Conservation (phyloP, 1,140 invertebrate species). For the Drosophila lacteicornis region DNA sequence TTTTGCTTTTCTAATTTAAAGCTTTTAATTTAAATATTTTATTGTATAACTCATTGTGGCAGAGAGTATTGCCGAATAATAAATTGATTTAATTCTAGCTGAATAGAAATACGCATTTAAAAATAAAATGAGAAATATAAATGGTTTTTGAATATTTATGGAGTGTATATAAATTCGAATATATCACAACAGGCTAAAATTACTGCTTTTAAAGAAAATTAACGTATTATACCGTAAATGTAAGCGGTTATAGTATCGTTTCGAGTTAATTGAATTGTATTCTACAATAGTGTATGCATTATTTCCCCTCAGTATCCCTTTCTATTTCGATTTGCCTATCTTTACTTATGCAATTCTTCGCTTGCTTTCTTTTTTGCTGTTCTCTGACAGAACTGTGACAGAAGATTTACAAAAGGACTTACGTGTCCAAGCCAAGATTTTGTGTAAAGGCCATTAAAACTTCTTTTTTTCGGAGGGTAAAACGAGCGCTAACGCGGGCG, state of each 20-base stretch:
- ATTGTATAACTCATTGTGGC: conserved; percentile 9
- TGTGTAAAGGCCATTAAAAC: conserved; percentile 41
- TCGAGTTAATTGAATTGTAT: too few relatives aligned
- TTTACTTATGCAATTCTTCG: conserved; percentile 2
- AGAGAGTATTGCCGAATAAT: background rate
- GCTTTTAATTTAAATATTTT: conserved; percentile 8
- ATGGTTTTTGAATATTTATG: background rate
- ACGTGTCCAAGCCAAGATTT: conserved; percentile 45
- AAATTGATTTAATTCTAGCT: background rate
- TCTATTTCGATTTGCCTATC: conserved; percentile 1
- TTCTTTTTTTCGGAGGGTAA: conserved; percentile 12
- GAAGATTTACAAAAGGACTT: conserved; percentile 34
- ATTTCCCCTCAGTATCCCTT: background rate
- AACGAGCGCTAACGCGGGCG: conserved; percentile 14
- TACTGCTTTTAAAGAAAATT: too few relatives aligned
- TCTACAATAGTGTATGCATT: background rate
- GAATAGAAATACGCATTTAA: background rate
- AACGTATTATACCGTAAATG: too few relatives aligned
- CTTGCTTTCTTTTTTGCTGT: background rate
- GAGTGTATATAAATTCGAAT: too few relatives aligned
- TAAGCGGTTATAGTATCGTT: too few relatives aligned
- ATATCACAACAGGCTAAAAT: too few relatives aligned
- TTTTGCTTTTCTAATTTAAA: conserved; percentile 1
- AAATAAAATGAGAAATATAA: background rate
- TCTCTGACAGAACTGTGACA: background rate